Evolutionary conservation across 2,797 vertebrate species (phyloP).

Genomic region (Stomatorhinus walkeri): DNA sequence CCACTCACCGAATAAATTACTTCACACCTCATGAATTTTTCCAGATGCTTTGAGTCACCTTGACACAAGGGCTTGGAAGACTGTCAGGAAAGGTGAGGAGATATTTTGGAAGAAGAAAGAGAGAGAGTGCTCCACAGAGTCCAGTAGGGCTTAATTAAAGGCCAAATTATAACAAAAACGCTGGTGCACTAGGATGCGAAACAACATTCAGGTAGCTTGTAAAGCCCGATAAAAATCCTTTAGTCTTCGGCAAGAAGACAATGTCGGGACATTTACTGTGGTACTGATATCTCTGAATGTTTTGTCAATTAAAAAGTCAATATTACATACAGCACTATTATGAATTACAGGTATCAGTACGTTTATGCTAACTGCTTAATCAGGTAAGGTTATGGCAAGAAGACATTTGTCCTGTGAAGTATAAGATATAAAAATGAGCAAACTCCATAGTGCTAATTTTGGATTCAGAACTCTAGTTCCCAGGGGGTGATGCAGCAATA

Average conservation of each 20-base stretch:
- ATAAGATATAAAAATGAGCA: not conserved
- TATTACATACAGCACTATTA: not conserved
- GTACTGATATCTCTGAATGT: not conserved
- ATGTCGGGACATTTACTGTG: not conserved
- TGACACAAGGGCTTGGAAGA: conserved; percentile 50
- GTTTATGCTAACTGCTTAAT: not conserved
- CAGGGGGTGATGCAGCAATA: not conserved
- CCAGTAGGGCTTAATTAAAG: not conserved
- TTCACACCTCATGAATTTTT: conserved; percentile 44
- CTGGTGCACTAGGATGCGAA: not conserved
- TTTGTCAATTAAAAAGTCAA: not conserved
- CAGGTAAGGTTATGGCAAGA: not conserved
- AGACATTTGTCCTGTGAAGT: not conserved
- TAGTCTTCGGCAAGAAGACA: not conserved
- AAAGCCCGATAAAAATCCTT: not conserved
- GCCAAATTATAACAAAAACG: not conserved
- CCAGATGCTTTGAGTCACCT: conserved; percentile 65
- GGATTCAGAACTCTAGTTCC: not conserved
- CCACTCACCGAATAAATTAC: conserved; percentile 51
- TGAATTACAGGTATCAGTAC: not conserved
- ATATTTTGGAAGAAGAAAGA: not conserved
- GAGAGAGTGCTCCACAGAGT: not conserved
- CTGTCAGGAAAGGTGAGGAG: conserved; percentile 30
- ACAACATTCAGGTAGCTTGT: not conserved
- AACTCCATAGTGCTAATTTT: not conserved